Conservation (phyloP, 2,888 invertebrate genomes). For the Adelphocoris suturalis region DNA sequence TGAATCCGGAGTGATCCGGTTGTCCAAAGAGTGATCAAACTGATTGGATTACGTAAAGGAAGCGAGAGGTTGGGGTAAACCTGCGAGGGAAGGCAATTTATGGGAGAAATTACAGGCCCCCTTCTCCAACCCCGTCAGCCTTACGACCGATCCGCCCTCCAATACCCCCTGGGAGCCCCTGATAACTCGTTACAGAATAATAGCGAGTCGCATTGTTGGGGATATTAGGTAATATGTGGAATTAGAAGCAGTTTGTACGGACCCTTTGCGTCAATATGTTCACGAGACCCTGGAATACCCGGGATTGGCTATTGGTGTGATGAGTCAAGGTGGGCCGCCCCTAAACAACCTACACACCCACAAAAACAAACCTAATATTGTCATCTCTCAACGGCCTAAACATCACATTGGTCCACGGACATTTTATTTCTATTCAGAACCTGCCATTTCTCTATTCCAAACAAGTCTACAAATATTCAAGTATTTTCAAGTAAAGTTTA, state of each 20-base stretch:
- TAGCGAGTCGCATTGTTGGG: conserved; percentile 3
- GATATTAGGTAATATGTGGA: conserved; percentile 31
- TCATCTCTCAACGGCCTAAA: too few species aligned
- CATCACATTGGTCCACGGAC: too few species aligned
- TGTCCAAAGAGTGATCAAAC: conserved; percentile 20
- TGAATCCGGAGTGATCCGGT: background rate
- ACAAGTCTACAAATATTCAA: too few species aligned
- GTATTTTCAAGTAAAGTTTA: too few species aligned
- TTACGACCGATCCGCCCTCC: background rate
- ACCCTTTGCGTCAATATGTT: background rate
- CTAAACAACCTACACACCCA: too few species aligned
- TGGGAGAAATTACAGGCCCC: conserved; percentile 19
- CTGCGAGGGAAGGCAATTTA: background rate
- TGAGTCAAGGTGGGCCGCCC: too few species aligned
- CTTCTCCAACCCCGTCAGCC: background rate
- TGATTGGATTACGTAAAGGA: conserved; percentile 34
- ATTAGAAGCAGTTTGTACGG: background rate
- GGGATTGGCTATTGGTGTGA: too few species aligned
- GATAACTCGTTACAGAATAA: conserved; percentile 36
- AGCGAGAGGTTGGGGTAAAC: background rate
- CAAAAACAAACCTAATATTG: too few species aligned
- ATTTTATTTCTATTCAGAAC: too few species aligned
- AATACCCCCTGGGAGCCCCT: conserved; percentile 30
- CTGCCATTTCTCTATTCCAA: too few species aligned
- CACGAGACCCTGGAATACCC: background rate